Percentiles rank a stretch among this genome's conserved stretches.
phyloP scores from a whole-genome alignment of 2,888 invertebrate genomes.

The Sisyra nigra region DNA sequence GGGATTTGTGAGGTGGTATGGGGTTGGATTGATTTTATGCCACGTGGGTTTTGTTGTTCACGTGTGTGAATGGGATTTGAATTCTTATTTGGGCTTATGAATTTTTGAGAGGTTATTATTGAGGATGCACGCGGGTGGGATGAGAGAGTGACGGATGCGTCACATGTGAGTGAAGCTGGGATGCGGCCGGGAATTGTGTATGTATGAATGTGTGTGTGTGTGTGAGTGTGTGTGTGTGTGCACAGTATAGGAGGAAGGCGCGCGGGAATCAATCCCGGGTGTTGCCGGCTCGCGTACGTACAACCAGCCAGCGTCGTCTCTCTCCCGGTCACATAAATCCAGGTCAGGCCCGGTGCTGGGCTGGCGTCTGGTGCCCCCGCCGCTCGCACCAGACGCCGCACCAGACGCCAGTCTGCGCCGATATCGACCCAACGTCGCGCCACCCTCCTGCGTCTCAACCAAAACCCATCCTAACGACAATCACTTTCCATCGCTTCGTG shows the following conservation, averaged over 20 bases:
- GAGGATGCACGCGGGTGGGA: no score
- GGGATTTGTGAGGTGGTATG: no score
- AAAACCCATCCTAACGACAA: no score
- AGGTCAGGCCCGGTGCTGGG: constrained; percentile 14
- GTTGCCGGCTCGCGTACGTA: constrained; percentile 1
- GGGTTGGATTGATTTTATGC: no score
- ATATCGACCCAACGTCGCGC: constrained; percentile 2
- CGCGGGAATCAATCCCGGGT: background rate
- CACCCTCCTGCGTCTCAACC: no score
- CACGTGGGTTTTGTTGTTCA: no score
- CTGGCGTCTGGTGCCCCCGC: constrained; percentile 14
- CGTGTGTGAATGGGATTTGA: no score
- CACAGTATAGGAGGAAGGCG: background rate
- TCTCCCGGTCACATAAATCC: constrained; percentile 14
- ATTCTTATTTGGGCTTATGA: no score
- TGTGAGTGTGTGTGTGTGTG: background rate
- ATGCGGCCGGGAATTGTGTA: background rate
- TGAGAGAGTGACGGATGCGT: no score
- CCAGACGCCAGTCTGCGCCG: constrained; percentile 6
- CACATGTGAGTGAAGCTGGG: no score
- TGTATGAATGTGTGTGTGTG: background rate
- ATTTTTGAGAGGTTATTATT: no score
- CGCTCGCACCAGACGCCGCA: constrained; percentile 3
- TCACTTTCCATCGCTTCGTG: no score
- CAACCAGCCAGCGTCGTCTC: constrained; percentile 19